Evolutionary conservation across 2,113 vertebrate genomes (phyloP).

Genomic region (Coptodon bakossiorum): DNA sequence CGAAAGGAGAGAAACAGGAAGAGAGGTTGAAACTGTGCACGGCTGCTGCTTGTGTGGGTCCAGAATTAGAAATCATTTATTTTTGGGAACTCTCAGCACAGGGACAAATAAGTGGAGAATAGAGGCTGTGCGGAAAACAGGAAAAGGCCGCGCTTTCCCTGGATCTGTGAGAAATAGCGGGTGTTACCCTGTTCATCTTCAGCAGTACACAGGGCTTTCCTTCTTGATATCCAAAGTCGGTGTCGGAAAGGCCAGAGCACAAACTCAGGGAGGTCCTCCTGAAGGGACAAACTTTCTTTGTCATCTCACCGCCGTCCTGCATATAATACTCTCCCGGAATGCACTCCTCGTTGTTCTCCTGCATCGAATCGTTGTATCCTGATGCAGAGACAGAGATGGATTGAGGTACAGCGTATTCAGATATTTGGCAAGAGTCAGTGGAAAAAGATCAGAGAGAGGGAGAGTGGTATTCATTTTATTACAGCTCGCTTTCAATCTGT

Average conservation of each 20-base stretch:
- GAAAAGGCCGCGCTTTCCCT: neutral
- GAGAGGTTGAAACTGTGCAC: neutral
- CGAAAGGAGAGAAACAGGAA: conserved; percentile 23
- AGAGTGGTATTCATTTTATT: neutral
- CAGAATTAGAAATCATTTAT: neutral
- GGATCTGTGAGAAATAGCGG: neutral
- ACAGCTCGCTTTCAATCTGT: neutral
- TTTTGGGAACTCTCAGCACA: neutral
- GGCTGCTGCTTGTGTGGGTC: neutral
- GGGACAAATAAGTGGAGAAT: neutral
- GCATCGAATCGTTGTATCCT: conserved; percentile 81
- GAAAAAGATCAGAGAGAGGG: neutral
- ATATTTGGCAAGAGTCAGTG: neutral
- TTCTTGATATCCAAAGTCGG: conserved; percentile 80
- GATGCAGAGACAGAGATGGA: neutral
- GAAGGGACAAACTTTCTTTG: conserved; percentile 82
- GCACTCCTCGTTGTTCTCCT: conserved; percentile 78
- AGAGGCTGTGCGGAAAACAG: neutral
- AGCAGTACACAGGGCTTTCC: conserved; percentile 87
- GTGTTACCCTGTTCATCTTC: conserved; percentile 93
- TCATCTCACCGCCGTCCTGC: conserved; percentile 47
- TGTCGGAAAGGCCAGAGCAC: conserved; percentile 81
- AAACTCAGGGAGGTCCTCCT: conserved; percentile 71
- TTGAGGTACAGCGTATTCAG: neutral
- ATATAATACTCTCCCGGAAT: conserved; percentile 63